phyloP scores from a whole-genome alignment of 2,797 vertebrate species.

The Garrulus glandarius region DNA sequence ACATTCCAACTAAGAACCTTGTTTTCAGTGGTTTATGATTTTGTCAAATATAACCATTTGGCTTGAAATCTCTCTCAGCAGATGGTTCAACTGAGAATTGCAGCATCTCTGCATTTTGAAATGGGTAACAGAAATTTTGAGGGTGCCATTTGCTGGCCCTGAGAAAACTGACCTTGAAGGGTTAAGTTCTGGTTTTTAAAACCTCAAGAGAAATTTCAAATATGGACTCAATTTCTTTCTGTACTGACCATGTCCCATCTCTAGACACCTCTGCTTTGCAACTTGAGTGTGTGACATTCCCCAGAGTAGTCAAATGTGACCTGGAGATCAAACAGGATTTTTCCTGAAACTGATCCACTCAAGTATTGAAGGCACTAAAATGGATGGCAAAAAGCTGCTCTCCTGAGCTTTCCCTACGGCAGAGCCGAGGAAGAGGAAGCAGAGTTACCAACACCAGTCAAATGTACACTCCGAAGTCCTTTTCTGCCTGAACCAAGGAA shows the following conservation, averaged over 20 bases:
- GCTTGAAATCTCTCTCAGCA: background rate
- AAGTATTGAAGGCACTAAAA: background rate
- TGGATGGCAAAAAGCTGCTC: background rate
- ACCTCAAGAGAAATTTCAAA: background rate
- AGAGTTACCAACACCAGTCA: background rate
- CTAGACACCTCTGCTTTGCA: background rate
- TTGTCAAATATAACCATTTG: constrained; percentile 24
- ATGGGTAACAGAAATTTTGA: background rate
- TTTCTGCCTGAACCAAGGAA: background rate
- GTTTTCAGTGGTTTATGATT: background rate
- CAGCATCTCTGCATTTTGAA: background rate
- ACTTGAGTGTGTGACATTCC: background rate
- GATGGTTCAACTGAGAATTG: background rate
- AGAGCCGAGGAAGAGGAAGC: background rate
- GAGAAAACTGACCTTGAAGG: background rate
- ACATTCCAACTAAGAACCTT: background rate
- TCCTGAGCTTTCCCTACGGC: background rate
- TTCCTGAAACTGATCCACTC: background rate
- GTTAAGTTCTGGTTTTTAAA: background rate
- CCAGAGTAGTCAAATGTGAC: background rate
- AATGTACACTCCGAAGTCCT: background rate
- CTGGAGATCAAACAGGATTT: background rate
- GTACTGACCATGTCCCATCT: background rate
- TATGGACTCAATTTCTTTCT: background rate
- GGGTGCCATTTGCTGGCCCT: background rate